phyloP scores from a whole-genome alignment of 1,140 invertebrate species.

The Lepidurus apus region DNA sequence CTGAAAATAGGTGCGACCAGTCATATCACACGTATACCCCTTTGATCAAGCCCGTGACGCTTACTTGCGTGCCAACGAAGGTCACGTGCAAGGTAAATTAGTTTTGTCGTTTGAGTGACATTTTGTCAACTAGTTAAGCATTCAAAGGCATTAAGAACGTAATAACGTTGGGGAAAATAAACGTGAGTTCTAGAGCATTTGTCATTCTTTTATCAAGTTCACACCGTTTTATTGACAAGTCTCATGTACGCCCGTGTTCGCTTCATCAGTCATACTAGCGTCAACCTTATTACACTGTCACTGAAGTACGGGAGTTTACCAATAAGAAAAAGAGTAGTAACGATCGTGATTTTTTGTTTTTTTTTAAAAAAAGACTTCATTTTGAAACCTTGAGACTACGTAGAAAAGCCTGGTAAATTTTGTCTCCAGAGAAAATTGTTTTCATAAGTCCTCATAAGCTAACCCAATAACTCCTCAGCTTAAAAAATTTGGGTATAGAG shows the following conservation, averaged over 20 bases:
- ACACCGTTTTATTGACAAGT: too few relatives aligned
- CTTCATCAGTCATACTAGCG: too few relatives aligned
- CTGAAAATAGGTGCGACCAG: neutral
- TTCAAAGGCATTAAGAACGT: neutral
- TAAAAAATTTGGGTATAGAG: neutral
- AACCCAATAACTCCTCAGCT: neutral
- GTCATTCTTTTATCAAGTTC: too few relatives aligned
- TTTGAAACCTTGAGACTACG: neutral
- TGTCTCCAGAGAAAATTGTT: neutral
- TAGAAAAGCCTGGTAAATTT: neutral
- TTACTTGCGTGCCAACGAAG: neutral
- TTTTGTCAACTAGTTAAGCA: neutral
- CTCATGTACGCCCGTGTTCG: too few relatives aligned
- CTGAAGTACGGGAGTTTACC: too few relatives aligned
- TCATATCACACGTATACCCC: neutral
- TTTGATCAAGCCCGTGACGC: slow-evolving; percentile 12
- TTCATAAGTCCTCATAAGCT: neutral
- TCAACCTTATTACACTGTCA: too few relatives aligned
- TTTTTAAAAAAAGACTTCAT: neutral
- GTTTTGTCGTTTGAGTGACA: neutral
- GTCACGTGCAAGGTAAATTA: neutral
- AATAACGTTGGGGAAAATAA: neutral
- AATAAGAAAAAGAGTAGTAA: neutral
- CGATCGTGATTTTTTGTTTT: neutral
- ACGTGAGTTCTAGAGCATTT: too few relatives aligned